Evolutionary conservation across 2,888 invertebrate species (phyloP).

Genomic region (Busseola fusca): DNA sequence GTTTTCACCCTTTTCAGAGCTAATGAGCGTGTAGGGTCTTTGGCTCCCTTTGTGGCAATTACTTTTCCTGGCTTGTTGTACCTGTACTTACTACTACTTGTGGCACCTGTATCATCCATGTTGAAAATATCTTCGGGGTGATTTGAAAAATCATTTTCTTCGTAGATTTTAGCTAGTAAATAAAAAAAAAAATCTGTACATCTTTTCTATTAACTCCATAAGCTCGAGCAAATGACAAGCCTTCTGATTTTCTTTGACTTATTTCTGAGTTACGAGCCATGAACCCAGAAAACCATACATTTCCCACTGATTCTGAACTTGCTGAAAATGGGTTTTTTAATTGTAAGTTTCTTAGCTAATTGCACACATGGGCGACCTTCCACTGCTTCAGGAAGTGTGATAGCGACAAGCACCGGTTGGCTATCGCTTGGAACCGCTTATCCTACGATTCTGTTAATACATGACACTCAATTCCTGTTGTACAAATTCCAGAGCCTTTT

Average conservation of each 20-base stretch:
- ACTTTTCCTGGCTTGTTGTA: constrained; percentile 71
- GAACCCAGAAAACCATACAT: constrained; percentile 32
- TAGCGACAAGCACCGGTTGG: too few species aligned
- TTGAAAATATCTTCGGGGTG: constrained; percentile 70
- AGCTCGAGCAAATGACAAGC: constrained; percentile 8
- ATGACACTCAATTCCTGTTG: too few species aligned
- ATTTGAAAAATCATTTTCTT: constrained; percentile 61
- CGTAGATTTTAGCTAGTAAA: constrained; percentile 51
- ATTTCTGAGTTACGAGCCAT: constrained; percentile 5
- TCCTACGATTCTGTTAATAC: too few species aligned
- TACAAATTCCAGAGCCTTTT: too few species aligned
- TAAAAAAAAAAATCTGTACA: constrained; percentile 56
- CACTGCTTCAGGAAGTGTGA: too few species aligned
- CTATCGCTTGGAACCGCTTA: too few species aligned
- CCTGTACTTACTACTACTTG: too few species aligned
- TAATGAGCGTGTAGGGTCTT: constrained; percentile 40
- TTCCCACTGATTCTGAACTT: constrained; percentile 24
- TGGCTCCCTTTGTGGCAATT: constrained; percentile 67
- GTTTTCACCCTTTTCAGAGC: constrained; percentile 60
- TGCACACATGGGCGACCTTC: too few species aligned
- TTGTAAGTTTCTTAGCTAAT: constrained; percentile 34
- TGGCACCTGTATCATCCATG: constrained; percentile 70
- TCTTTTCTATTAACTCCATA: too few species aligned
- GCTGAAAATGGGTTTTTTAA: constrained; percentile 34
- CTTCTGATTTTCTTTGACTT: constrained; percentile 63